Evolutionary conservation across 2,888 invertebrate species (phyloP).

Genomic region (Carpatolechia fugitivella): DNA sequence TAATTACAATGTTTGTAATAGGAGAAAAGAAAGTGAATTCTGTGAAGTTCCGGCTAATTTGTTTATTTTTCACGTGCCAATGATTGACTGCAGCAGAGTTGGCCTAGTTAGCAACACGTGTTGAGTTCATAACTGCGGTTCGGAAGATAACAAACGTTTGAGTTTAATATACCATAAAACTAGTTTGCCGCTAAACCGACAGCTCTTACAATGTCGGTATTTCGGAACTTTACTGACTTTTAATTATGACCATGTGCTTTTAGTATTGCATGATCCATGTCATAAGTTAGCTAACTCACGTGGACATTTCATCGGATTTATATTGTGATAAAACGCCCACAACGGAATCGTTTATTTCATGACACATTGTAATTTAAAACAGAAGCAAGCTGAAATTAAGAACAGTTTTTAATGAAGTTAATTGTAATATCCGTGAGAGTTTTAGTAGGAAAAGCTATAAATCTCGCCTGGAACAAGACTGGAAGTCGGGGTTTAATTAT

Average conservation of each 20-base stretch:
- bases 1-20: constrained; percentile 8
- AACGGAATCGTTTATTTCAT: too few species aligned
- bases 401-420: background rate
- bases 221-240: background rate
- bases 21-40: constrained; percentile 4
- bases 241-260: background rate
- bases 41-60: constrained; percentile 31
- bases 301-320: too few species aligned
- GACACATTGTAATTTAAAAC: background rate
- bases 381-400: too few species aligned
- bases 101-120: constrained; percentile 62
- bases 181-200: background rate
- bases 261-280: too few species aligned
- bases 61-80: constrained; percentile 57
- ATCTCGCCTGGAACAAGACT: background rate
- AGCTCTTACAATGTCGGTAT: background rate
- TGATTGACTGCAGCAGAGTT: constrained; percentile 57
- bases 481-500: background rate
- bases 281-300: too few species aligned
- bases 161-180: constrained; percentile 7
- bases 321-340: too few species aligned
- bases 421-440: background rate
- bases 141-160: constrained; percentile 11
- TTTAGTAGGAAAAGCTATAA: background rate
- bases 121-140: constrained; percentile 31